Base-by-base conservation (phyloP, 2,888 invertebrate species). In the Eudemis profundana region DNA sequence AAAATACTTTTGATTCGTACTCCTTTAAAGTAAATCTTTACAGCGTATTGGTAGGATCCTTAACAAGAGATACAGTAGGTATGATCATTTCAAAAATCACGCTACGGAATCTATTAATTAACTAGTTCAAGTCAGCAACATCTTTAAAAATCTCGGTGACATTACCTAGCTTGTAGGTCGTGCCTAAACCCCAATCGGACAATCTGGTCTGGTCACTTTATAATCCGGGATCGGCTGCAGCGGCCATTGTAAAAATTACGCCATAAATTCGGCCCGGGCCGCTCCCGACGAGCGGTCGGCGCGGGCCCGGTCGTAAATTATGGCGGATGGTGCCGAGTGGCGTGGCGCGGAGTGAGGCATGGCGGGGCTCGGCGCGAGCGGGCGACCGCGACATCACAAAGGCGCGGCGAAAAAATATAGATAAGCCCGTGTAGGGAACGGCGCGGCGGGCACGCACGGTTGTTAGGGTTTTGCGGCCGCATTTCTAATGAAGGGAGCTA, bases 221-320 rank as follows among this genome's bases (percentile, higher is more conserved):
- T 79, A 80, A 81, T 77, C 77, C 77, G 70, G 73, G 72, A 73
- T 76, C 74, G 77, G 76, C 53, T 42, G 54, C 69, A 65, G 78
- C 78, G 79, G 78, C 83, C 81, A 87, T 88, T 89, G 87, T 89
- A 87, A 87, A 87, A 88, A 89, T 89, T 83, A 84, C 84, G 78
- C 84, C 72, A 86, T 89, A 89, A 89, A 89, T 90, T 84, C 80
- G 81, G 75, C 78, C 69, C 64, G 68, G 69, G 71, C 69, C 74
- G 70, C 71, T 71, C 74, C 69, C 62, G 68, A 40, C 71, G 72
- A 72, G 70, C 71, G 72, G 63, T 57, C 66, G 57, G 56, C 57
- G 68, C 72, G 71, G 70, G 68, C 69, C 68, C 65, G 69, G 17
- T 65, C 71, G 69, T 71, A 71, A 71, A 71, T 71, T 68, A 70